These are phyloP conservation scores for Sphecodes monilicornis DNA, from an alignment of 2,888 invertebrate species.

Conservation along the genomic window DNA sequence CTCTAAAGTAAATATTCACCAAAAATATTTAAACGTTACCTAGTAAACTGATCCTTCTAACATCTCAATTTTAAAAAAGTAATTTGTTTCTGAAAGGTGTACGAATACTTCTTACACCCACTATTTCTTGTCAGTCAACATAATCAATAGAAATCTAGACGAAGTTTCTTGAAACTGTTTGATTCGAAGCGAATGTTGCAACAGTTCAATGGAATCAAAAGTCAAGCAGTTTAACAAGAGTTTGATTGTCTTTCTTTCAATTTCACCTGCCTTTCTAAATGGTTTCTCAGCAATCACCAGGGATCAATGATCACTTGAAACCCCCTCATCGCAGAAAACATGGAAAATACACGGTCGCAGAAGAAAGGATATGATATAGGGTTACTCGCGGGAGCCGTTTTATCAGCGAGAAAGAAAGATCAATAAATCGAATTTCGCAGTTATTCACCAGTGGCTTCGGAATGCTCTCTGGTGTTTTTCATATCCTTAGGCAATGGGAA, in stretches of 20 bases:
- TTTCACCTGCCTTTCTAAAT: neutral
- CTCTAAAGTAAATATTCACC: no score
- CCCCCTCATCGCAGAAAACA: slow-evolving; percentile 35
- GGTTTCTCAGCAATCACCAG: neutral
- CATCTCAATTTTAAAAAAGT: no score
- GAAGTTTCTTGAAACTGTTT: neutral
- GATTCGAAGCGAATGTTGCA: neutral
- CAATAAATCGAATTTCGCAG: neutral
- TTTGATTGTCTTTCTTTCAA: neutral
- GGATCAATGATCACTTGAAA: slow-evolving; percentile 48
- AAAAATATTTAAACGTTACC: no score
- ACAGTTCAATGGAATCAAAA: neutral
- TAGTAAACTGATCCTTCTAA: no score
- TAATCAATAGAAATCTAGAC: no score
- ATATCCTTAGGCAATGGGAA: slow-evolving; percentile 51
- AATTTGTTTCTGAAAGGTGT: no score
- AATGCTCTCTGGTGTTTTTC: neutral
- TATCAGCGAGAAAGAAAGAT: neutral
- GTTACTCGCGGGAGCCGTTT: neutral
- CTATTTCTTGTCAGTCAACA: no score
- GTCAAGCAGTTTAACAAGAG: neutral
- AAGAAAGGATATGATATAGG: neutral
- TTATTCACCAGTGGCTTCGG: neutral
- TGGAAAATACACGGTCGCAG: slow-evolving; percentile 40
- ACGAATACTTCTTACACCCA: no score